These are phyloP conservation scores for Garrulus glandarius DNA, from an alignment of 2,797 vertebrate genomes.

Conservation along the genomic window DNA sequence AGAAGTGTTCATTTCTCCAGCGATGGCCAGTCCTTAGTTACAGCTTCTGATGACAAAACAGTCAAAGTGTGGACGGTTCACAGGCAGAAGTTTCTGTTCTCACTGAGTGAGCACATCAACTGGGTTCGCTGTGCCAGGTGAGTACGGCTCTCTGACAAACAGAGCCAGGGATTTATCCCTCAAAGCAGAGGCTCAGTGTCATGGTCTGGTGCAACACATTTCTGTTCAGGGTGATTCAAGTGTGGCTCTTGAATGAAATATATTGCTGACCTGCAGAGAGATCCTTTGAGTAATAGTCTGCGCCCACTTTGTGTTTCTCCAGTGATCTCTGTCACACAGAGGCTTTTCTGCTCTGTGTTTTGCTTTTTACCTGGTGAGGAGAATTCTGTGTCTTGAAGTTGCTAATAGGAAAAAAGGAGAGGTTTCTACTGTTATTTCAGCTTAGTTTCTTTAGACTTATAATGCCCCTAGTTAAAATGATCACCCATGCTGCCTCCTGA, in stretches of 20 bases:
- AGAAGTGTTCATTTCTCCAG: slow-evolving; percentile 90
- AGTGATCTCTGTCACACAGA: not conserved
- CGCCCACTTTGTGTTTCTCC: not conserved
- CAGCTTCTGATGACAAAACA: slow-evolving; percentile 96
- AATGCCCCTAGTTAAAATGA: not conserved
- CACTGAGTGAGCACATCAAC: slow-evolving; percentile 93
- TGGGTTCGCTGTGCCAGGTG: slow-evolving; percentile 98
- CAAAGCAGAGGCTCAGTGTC: not conserved
- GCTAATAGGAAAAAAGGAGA: not conserved
- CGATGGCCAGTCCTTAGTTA: slow-evolving; percentile 90
- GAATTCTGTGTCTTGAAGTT: not conserved
- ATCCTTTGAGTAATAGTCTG: not conserved
- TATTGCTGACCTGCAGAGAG: not conserved
- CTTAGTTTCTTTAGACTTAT: not conserved
- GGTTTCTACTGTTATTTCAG: not conserved
- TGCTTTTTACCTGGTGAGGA: not conserved
- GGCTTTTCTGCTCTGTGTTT: not conserved
- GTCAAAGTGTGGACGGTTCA: slow-evolving; percentile 95
- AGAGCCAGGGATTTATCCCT: not conserved
- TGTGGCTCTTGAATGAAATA: not conserved
- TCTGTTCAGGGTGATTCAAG: not conserved
- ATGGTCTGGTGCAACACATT: not conserved
- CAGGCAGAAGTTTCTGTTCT: slow-evolving; percentile 94
- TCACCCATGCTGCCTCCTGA: not conserved
- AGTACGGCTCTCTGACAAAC: not conserved